Evolutionary conservation across 2,797 vertebrate genomes (phyloP).

Genomic region (Notamacropus eugenii): DNA sequence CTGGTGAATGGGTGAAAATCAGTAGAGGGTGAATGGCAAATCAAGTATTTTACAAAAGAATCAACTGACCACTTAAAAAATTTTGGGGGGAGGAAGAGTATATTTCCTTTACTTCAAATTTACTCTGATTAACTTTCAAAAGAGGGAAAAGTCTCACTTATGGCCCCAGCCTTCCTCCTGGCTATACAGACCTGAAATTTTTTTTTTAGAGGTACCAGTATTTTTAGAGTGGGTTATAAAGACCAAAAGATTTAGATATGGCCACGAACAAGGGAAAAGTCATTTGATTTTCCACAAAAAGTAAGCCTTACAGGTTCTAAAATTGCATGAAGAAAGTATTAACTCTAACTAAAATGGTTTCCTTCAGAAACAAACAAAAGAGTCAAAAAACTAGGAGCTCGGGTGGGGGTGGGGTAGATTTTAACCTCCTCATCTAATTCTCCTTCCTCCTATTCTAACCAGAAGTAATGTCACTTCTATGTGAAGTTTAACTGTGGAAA

Average conservation of each 20-base stretch:
- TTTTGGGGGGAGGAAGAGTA: rapidly evolving
- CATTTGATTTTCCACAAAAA: neutral
- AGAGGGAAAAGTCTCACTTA: neutral
- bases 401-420: neutral
- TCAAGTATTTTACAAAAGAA: neutral
- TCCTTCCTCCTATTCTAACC: neutral
- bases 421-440: neutral
- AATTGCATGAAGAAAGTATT: neutral
- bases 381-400: neutral
- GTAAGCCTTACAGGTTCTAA: neutral
- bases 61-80: neutral
- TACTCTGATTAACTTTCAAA: neutral
- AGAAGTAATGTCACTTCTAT: neutral
- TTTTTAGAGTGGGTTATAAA: neutral
- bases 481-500: neutral
- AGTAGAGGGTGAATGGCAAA: neutral
- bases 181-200: neutral
- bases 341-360: neutral
- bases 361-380: neutral
- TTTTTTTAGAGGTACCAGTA: neutral
- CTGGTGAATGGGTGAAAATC: neutral
- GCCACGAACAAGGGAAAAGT: neutral
- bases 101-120: neutral
- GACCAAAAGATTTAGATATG: neutral
- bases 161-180: neutral